Conservation (phyloP, 2,113 vertebrate genomes). For the Ophiodon elongatus region DNA sequence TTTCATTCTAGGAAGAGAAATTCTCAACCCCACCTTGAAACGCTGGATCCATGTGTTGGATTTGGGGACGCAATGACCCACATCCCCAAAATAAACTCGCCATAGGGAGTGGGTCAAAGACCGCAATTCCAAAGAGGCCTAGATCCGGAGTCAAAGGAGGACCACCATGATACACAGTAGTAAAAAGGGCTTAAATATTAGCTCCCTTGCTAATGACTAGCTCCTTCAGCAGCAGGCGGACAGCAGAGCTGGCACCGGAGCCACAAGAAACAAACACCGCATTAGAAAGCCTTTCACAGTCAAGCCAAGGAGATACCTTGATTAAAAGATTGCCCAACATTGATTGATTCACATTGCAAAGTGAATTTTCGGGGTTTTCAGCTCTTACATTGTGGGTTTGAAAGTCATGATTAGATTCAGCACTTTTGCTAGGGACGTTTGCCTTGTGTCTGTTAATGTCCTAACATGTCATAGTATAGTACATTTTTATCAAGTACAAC, state of each 20-base stretch:
- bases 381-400: not conserved
- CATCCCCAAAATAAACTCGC: conserved; percentile 75
- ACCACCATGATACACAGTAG: conserved; percentile 88
- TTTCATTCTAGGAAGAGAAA: conserved; percentile 44
- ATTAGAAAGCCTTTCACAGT: conserved; percentile 43
- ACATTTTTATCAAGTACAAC: not conserved
- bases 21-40: conserved; percentile 48
- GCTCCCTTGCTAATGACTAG: conserved; percentile 88
- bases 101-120: conserved; percentile 59
- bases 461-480: not conserved
- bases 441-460: too few relatives aligned
- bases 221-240: conserved; percentile 84
- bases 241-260: conserved; percentile 51
- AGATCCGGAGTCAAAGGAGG: conserved; percentile 74
- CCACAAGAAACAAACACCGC: conserved; percentile 67
- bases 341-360: too few relatives aligned
- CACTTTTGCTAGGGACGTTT: not conserved
- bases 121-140: conserved; percentile 61
- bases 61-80: conserved; percentile 67
- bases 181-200: conserved; percentile 92
- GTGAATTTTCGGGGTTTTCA: not conserved
- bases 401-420: conserved; percentile 8
- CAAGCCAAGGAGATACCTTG: conserved; percentile 48
- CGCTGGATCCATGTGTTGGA: conserved; percentile 63
- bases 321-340: conserved; percentile 62